phyloP scores from a whole-genome alignment of 1,140 invertebrate genomes.

The Drosophila pseudoananassae region DNA sequence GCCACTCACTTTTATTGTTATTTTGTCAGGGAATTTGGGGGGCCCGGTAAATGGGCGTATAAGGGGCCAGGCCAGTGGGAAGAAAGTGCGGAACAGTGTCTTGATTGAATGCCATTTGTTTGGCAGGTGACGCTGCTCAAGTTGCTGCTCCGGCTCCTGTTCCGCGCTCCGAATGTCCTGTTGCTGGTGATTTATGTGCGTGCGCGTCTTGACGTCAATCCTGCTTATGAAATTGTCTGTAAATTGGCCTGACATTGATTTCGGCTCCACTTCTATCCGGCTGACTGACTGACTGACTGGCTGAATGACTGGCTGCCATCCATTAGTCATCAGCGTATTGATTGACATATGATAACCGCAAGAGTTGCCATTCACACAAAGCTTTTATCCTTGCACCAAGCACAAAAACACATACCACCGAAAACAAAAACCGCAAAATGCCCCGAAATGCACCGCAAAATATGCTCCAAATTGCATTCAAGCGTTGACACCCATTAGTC shows the following conservation, averaged over 20 bases:
- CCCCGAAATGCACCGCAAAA: slow-evolving; percentile 54
- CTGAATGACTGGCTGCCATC: slow-evolving; percentile 28
- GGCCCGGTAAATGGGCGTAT: background rate
- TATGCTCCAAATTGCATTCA: slow-evolving; percentile 77
- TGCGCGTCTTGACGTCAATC: slow-evolving; percentile 51
- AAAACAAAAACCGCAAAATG: slow-evolving; percentile 34
- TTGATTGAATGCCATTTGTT: slow-evolving; percentile 71
- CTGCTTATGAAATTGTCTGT: slow-evolving; percentile 60
- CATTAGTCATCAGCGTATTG: slow-evolving; percentile 69
- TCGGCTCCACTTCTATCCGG: slow-evolving; percentile 12
- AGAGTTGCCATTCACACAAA: slow-evolving; percentile 45
- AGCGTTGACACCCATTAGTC: slow-evolving; percentile 77
- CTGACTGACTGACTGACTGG: slow-evolving; percentile 11
- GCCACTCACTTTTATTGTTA: slow-evolving; percentile 61
- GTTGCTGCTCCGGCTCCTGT: slow-evolving; percentile 7
- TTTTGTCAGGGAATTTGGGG: slow-evolving; percentile 36
- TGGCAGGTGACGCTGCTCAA: slow-evolving; percentile 34
- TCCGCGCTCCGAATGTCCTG: slow-evolving; percentile 9
- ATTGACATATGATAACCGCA: slow-evolving; percentile 73
- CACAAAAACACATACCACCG: slow-evolving; percentile 12
- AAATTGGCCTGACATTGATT: slow-evolving; percentile 70
- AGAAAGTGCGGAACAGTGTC: slow-evolving; percentile 2
- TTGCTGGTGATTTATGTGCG: slow-evolving; percentile 49
- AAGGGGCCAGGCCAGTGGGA: background rate
- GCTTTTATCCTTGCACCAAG: slow-evolving; percentile 52